A percentile compares a stretch with the other conserved stretches of the same genome.
phyloP scores from a whole-genome alignment of 2,113 vertebrate genomes.

The Crocuta crocuta region DNA sequence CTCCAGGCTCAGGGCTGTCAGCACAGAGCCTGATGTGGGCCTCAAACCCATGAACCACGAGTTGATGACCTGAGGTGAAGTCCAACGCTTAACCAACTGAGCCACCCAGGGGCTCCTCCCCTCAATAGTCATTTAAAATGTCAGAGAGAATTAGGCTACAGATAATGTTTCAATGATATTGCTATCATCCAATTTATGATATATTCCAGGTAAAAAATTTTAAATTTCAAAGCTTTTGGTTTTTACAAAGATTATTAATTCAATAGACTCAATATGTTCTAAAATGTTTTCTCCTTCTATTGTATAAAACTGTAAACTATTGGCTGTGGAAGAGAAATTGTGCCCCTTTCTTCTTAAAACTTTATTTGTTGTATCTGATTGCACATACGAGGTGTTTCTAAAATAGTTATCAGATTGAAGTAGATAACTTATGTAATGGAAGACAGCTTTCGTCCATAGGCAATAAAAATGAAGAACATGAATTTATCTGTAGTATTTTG shows the following conservation, averaged over 20 bases:
- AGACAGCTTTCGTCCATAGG: neutral
- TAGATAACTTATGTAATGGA: neutral
- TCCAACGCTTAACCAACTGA: no score
- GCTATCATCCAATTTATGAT: neutral
- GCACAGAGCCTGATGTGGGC: no score
- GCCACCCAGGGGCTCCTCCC: no score
- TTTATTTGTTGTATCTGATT: neutral
- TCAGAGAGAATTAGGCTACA: neutral
- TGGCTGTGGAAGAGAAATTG: neutral
- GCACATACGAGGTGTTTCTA: neutral
- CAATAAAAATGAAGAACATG: slow-evolving; percentile 13
- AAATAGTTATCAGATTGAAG: neutral
- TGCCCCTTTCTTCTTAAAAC: neutral
- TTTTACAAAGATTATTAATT: slow-evolving; percentile 35
- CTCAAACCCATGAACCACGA: no score
- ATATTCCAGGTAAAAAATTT: neutral
- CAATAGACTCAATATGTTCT: neutral
- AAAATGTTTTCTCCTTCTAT: neutral
- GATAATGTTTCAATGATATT: neutral
- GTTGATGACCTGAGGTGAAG: no score
- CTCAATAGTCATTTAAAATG: neutral
- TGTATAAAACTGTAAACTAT: neutral
- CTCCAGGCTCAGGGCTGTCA: no score
- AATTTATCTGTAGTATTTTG: slow-evolving; percentile 24
- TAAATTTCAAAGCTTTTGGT: neutral